Conservation (phyloP, 2,797 vertebrate species). For the Melanotaenia pygmaea region DNA sequence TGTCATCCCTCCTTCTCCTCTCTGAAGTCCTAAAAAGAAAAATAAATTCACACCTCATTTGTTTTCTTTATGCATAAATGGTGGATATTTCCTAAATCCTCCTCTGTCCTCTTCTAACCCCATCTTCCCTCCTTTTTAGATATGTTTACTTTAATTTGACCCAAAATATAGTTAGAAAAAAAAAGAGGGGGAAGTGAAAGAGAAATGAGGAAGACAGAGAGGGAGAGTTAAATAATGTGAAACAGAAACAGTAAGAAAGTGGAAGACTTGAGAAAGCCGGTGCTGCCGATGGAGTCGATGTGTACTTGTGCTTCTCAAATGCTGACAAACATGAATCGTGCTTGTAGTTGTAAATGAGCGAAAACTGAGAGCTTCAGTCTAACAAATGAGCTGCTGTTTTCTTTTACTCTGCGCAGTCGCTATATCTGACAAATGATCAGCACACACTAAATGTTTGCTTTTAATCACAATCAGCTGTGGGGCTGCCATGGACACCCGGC, state of each 20-base stretch:
- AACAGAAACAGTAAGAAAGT: neutral
- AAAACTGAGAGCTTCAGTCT: neutral
- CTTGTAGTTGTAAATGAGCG: neutral
- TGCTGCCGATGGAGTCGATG: constrained; percentile 1
- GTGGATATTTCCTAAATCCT: constrained; percentile 42
- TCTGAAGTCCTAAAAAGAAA: constrained; percentile 59
- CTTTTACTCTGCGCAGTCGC: neutral
- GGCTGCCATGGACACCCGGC: constrained; percentile 23
- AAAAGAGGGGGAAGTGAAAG: constrained; percentile 62
- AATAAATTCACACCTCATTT: constrained; percentile 44
- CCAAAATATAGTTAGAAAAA: constrained; percentile 42
- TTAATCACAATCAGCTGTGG: constrained; percentile 34
- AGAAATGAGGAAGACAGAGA: constrained; percentile 58
- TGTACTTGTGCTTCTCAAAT: neutral
- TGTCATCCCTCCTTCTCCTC: constrained; percentile 64
- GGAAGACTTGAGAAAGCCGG: neutral
- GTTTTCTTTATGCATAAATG: constrained; percentile 28
- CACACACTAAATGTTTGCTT: neutral
- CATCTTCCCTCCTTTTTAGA: constrained; percentile 24
- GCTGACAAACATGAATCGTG: constrained; percentile 10
- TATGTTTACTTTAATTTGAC: constrained; percentile 51
- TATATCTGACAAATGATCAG: constrained; percentile 26
- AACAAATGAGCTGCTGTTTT: neutral
- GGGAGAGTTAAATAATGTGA: constrained; percentile 59
- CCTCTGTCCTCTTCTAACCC: neutral